Evolutionary conservation across 2,888 invertebrate species (phyloP), one percentile per base, ranked within the genome.

Genomic region (Lycaena phlaeas): DNA sequence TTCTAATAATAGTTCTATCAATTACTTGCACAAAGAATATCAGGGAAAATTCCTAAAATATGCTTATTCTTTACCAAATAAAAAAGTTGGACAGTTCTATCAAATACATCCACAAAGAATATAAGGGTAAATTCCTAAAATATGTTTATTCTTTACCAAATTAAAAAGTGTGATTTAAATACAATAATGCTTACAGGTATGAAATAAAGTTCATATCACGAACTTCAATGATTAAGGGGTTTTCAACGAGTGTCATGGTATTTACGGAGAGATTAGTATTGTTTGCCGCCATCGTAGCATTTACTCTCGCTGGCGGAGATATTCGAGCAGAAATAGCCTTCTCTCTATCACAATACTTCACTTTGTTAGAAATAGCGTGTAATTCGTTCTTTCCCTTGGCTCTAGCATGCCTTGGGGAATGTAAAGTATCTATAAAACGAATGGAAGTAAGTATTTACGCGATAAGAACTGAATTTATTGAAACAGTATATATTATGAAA

Each of bases 241-340:
- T 90, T 51, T 88, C 88, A 6, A 73, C 87, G 25, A 88, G 90
- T 0, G 60, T 87, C 49, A 89, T 89, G 60, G 91, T 95, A 15
- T 95, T 94, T 59, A 93, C 94, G 0, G 92, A 94, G 57, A 89
- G 96, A 45, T 88, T 94, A 44, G 92, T 95, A 11, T 74, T 95
- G 9, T 94, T 90, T 63, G 86, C 93, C 36, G 93, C 94, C 2
- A 81, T 96, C 39, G 85, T 93, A 27, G 86, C 91, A 0, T 94
- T 89, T 53, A 90, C 92, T 26, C 70, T 93, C 4, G 62, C 88
- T 49, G 92, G 90, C 0, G 87, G 89, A 31, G 57, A 65, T 3
- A 71, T 75, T 48, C 69, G 87, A 64, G 86, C 89, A 0, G 89
- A 90, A 42, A 87, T 90, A 57, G 90, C 91, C 0, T 93, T 92